Evolutionary conservation across 2,113 vertebrate species (phyloP).

Genomic region (Dissostichus mawsoni): DNA sequence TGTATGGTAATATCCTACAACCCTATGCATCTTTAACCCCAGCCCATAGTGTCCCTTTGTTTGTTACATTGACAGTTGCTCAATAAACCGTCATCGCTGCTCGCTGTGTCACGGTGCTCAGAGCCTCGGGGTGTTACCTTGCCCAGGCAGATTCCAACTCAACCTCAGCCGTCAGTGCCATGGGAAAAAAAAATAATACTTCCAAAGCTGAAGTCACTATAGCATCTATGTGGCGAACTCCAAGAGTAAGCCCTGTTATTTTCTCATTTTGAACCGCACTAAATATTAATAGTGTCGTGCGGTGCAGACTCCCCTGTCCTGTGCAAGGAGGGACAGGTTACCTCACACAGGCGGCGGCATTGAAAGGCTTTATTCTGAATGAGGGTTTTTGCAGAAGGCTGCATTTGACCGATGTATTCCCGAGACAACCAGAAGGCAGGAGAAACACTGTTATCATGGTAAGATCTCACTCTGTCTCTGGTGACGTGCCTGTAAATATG

Average conservation of each 20-base stretch:
- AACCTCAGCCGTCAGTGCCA: neutral
- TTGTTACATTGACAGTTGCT: constrained; percentile 34
- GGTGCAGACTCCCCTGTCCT: neutral
- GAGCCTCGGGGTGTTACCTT: constrained; percentile 67
- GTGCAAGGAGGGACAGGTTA: constrained; percentile 30
- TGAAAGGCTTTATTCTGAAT: constrained; percentile 13
- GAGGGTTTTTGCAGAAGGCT: constrained; percentile 14
- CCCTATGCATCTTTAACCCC: neutral
- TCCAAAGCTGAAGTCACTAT: constrained; percentile 22
- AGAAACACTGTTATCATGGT: constrained; percentile 67
- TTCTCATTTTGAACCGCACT: neutral
- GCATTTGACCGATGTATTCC: constrained; percentile 7
- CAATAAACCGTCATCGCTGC: constrained; percentile 35
- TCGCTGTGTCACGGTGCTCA: constrained; percentile 37
- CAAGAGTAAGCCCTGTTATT: neutral
- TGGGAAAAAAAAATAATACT: neutral
- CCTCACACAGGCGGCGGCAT: constrained; percentile 15
- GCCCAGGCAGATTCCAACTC: constrained; percentile 71
- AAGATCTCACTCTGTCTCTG: constrained; percentile 49
- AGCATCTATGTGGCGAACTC: neutral
- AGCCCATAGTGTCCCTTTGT: neutral
- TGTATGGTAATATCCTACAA: neutral
- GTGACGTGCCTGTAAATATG: neutral
- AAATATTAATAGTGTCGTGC: constrained; percentile 56
- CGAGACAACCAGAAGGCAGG: constrained; percentile 6